These are phyloP conservation scores for Pipistrellus pipistrellus DNA, from an alignment of 2,797 vertebrate species.

Conservation along the genomic window DNA sequence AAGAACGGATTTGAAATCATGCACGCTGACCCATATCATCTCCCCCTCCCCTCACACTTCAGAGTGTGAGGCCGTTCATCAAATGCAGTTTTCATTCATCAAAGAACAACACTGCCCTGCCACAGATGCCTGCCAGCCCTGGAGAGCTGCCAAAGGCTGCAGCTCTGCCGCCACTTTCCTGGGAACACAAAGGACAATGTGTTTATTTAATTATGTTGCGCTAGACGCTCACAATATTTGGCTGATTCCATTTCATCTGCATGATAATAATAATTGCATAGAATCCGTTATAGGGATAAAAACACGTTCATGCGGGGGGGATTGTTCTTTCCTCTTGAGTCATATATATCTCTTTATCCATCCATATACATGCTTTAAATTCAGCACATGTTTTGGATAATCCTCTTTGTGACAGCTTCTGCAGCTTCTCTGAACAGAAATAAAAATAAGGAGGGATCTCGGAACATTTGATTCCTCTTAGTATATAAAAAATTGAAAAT, in stretches of 20 bases:
- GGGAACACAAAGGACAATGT: slow-evolving; percentile 60
- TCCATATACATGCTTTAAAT: slow-evolving; percentile 67
- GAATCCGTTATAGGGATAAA: slow-evolving; percentile 62
- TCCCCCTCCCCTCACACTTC: not conserved
- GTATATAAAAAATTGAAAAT: slow-evolving; percentile 72
- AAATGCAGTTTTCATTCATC: slow-evolving; percentile 47
- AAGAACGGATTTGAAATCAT: slow-evolving; percentile 32
- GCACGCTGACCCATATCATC: not conserved
- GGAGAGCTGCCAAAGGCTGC: slow-evolving; percentile 15
- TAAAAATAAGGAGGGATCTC: slow-evolving; percentile 74
- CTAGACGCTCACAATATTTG: slow-evolving; percentile 66
- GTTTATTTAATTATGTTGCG: slow-evolving; percentile 75
- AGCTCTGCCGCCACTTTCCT: slow-evolving; percentile 17
- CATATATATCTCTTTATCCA: slow-evolving; percentile 61
- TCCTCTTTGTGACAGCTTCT: slow-evolving; percentile 73
- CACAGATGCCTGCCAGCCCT: not conserved
- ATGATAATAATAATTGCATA: slow-evolving; percentile 71
- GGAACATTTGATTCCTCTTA: slow-evolving; percentile 75
- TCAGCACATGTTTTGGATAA: slow-evolving; percentile 73
- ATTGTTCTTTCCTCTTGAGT: slow-evolving; percentile 63
- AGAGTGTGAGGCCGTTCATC: slow-evolving; percentile 22
- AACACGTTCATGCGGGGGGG: slow-evolving; percentile 20
- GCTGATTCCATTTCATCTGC: slow-evolving; percentile 65
- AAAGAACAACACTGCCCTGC: slow-evolving; percentile 35
- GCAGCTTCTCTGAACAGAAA: slow-evolving; percentile 57